Evolutionary conservation across 2,113 vertebrate species (phyloP), one percentile per base, ranked within the genome.

Genomic region (Pelvicachromis taeniatus): DNA sequence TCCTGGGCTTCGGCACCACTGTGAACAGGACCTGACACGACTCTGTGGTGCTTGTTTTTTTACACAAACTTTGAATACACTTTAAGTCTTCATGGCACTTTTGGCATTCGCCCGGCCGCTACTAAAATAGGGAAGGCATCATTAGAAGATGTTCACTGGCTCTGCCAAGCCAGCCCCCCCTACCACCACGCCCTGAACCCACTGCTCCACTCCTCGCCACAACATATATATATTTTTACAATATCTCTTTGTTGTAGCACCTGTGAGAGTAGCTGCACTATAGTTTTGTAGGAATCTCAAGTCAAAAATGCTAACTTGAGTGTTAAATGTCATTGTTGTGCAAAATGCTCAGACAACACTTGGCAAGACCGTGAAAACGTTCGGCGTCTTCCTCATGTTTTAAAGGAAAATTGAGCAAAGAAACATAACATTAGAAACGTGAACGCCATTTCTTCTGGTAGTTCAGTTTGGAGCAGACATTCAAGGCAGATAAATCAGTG

Each of bases 221-320:
- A n/a, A n/a, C n/a, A 26, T 26, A 2, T 26, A 26, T 26, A 26
- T 29, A 4, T 29, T 4, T 35, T 35, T 61, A 61, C 11, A 33
- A 61, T 0, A 35, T 61, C 0, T 61, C 4, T n/a, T 40, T 40
- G 13, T 3, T 65, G 6, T 6, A 42, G 23, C 61, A 40, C 33
- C 11, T 0, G 59, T 12, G 59, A 10, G 31, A 38, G 59, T 0
- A 38, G 59, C 59, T 1, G 7, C n/a, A 38, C 17, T 63, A 63
- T 17, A n/a, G 2, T 21, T 63, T 21, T 65, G 61, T 11, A 65
- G 7, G 35, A 13, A 42, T 40, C 35, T 42, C 35, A 42, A 48
- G 14, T 16, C 45, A 50, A 50, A 50, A 50, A 17, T 17, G 16
- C 16, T 50, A 50, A 23, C 63, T 68, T 23, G 63, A 68, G 12